Conservation (phyloP, 2,113 vertebrate species). For the Solea senegalensis region DNA sequence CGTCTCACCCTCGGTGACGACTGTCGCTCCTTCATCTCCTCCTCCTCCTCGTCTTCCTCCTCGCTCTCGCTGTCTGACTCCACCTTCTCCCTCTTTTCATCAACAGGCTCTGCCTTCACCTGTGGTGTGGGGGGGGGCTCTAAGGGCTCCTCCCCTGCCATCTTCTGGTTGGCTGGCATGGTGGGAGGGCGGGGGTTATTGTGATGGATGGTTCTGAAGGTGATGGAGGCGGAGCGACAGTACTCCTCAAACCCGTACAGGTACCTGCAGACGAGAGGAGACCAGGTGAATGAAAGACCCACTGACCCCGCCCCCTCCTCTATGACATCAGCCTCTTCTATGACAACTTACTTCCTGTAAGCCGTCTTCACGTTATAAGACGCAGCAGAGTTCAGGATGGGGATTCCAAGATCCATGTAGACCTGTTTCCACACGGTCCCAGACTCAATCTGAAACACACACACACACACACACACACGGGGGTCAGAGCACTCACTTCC, state of each 20-base stretch:
- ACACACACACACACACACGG: not conserved
- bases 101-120: constrained; percentile 62
- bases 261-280: constrained; percentile 81
- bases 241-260: constrained; percentile 98
- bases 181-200: constrained; percentile 87
- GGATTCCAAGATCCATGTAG: constrained; percentile 99
- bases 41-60: constrained; percentile 63
- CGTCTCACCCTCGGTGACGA: constrained; percentile 87
- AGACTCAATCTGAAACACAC: constrained; percentile 89
- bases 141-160: constrained; percentile 72
- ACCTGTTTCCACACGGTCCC: constrained; percentile 98
- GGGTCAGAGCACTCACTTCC: not conserved
- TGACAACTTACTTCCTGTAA: constrained; percentile 94
- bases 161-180: constrained; percentile 23
- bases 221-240: constrained; percentile 94
- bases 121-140: constrained; percentile 65
- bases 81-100: constrained; percentile 57
- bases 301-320: not conserved
- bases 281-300: not conserved
- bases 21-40: constrained; percentile 61
- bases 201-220: constrained; percentile 97
- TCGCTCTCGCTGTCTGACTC: constrained; percentile 65
- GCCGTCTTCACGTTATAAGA: constrained; percentile 99
- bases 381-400: constrained; percentile 97
- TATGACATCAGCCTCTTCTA: not conserved